Percentiles rank a stretch among this genome's conserved stretches.
phyloP scores from a whole-genome alignment of 2,113 vertebrate species.

The Salvelinus alpinus region DNA sequence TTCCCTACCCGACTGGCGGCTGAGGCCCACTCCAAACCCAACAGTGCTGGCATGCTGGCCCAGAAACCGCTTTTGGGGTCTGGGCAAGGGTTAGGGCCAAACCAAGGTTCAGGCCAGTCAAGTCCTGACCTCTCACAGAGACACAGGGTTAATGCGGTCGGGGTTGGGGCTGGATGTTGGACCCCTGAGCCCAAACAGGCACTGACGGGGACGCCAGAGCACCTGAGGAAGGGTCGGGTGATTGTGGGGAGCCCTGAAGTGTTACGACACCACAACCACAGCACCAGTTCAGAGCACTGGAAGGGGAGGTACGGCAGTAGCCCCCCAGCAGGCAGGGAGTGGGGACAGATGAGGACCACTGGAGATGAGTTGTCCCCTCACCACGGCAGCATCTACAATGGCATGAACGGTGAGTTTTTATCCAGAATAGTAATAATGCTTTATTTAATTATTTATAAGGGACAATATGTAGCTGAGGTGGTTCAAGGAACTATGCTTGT shows the following conservation, averaged over 20 bases:
- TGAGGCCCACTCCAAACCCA: conserved; percentile 40
- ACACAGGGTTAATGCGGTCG: conserved; percentile 69
- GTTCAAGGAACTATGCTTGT: too few species aligned
- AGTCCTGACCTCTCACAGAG: conserved; percentile 81
- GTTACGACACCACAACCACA: conserved; percentile 80
- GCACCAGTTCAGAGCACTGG: conserved; percentile 78
- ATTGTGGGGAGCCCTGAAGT: conserved; percentile 85
- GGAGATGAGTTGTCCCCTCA: conserved; percentile 80
- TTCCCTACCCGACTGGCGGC: conserved; percentile 67
- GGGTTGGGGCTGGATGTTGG: conserved; percentile 57
- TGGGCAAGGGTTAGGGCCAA: conserved; percentile 67
- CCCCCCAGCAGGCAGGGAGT: conserved; percentile 78
- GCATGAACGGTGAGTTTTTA: conserved; percentile 81
- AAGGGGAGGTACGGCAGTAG: conserved; percentile 72
- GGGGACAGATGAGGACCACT: conserved; percentile 79
- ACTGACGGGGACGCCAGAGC: conserved; percentile 80
- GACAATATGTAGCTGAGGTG: too few species aligned
- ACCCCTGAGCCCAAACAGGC: conserved; percentile 79
- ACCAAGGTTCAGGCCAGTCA: conserved; percentile 66
- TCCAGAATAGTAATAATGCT: background rate
- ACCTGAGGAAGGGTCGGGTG: conserved; percentile 80
- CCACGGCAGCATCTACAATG: conserved; percentile 86
- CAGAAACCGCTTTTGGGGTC: conserved; percentile 54
- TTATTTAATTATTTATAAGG: too few species aligned
- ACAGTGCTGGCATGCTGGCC: conserved; percentile 55